Evolutionary conservation across 2,888 invertebrate species (phyloP).

Genomic region (Hirtodrosophila cameraria): DNA sequence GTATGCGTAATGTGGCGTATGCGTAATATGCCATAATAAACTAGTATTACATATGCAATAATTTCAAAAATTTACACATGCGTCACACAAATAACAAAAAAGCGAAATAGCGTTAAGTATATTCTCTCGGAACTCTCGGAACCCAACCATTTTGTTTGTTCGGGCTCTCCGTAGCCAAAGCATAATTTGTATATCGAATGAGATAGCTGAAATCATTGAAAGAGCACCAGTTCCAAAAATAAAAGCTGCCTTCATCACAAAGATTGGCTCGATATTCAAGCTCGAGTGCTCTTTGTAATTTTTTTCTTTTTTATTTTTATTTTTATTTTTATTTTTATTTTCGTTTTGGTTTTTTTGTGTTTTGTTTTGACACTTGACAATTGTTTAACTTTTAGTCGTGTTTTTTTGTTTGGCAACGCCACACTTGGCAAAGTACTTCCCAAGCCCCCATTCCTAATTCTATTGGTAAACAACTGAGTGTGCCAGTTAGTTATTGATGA

Average conservation of each 20-base stretch:
- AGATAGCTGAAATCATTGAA: neutral
- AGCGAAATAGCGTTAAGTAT: slow-evolving; percentile 3
- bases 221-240: slow-evolving; percentile 61
- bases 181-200: neutral
- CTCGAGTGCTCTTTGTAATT: neutral
- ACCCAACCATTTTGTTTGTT: slow-evolving; percentile 2
- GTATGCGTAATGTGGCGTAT: slow-evolving; percentile 1
- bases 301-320: neutral
- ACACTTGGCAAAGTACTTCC: slow-evolving; percentile 39
- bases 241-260: slow-evolving; percentile 60
- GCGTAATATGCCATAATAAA: slow-evolving; percentile 20
- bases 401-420: slow-evolving; percentile 47
- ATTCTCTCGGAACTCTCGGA: slow-evolving; percentile 1
- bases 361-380: neutral
- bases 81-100: slow-evolving; percentile 26
- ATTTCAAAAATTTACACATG: slow-evolving; percentile 9
- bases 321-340: neutral
- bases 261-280: slow-evolving; percentile 41
- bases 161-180: slow-evolving; percentile 10
- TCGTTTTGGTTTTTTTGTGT: neutral
- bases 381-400: slow-evolving; percentile 15
- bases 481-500: slow-evolving; percentile 29
- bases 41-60: slow-evolving; percentile 6
- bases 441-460: slow-evolving; percentile 32
- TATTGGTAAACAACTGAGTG: slow-evolving; percentile 40